Percentiles rank a stretch among this genome's conserved stretches.
Conservation (phyloP, 2,797 vertebrate species). For the Syndactyla subalaris region DNA sequence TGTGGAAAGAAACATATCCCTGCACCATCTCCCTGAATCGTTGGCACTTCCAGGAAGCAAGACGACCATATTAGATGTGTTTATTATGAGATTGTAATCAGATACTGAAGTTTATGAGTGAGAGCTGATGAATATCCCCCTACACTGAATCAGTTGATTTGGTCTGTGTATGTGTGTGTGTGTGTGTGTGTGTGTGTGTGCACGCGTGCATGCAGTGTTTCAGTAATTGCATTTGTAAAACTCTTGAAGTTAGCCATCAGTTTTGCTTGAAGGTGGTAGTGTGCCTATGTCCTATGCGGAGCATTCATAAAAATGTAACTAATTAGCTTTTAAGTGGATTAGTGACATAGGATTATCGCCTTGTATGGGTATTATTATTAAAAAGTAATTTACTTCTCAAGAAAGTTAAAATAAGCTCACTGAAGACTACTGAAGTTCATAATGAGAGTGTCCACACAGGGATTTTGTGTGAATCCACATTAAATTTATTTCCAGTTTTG, state of each 20-base stretch:
- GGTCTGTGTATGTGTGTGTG: too few species aligned
- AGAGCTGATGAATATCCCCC: background rate
- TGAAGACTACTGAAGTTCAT: background rate
- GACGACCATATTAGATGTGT: background rate
- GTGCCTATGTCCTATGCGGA: background rate
- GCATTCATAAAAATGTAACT: background rate
- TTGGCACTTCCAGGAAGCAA: background rate
- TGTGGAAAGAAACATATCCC: accelerated
- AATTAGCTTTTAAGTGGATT: background rate
- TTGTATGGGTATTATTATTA: background rate
- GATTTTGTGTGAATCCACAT: background rate
- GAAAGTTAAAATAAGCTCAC: background rate
- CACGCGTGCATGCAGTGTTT: background rate
- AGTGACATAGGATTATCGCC: background rate
- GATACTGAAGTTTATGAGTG: background rate
- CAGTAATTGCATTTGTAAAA: background rate
- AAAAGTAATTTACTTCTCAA: background rate
- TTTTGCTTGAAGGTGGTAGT: background rate
- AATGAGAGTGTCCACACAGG: background rate
- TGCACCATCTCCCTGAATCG: background rate
- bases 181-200: too few species aligned
- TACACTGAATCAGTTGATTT: background rate
- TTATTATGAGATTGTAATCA: background rate
- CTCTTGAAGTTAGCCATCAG: background rate
- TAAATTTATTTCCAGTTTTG: background rate